Percentiles rank a stretch among this genome's conserved stretches.
Evolutionary conservation across 2,797 vertebrate genomes (phyloP).

Genomic region (Scyliorhinus canicula): DNA sequence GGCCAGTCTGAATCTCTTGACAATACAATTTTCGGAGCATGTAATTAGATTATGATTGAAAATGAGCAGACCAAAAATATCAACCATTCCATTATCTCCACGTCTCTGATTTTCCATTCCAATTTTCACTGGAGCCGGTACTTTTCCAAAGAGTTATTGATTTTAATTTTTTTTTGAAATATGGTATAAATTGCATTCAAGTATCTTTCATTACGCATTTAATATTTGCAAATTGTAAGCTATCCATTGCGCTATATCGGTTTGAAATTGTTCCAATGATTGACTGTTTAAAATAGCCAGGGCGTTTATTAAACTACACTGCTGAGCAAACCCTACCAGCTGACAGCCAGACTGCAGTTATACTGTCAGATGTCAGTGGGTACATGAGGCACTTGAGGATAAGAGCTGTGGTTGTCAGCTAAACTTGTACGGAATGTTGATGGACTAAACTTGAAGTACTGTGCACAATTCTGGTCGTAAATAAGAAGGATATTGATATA

Average conservation of each 20-base stretch:
- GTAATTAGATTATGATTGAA: background rate
- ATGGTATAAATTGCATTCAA: background rate
- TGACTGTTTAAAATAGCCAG: background rate
- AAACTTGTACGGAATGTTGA: too few relatives aligned
- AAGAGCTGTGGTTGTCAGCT: background rate
- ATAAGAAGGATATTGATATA: background rate
- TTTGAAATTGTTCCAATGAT: background rate
- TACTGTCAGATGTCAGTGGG: background rate
- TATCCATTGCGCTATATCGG: background rate
- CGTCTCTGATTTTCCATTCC: background rate
- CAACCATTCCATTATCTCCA: background rate
- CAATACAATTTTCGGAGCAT: background rate
- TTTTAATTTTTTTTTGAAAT: background rate
- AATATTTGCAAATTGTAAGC: background rate
- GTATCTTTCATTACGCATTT: background rate
- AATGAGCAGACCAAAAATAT: background rate
- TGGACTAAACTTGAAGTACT: too few relatives aligned
- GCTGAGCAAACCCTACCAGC: background rate
- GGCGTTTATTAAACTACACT: background rate
- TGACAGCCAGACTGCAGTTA: background rate
- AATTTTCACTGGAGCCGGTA: background rate
- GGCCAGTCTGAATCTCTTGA: background rate
- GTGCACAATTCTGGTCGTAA: background rate
- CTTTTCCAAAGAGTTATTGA: background rate
- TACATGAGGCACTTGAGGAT: background rate